phyloP scores from a whole-genome alignment of 1,140 invertebrate genomes.

The Trachelipus rathkii region DNA sequence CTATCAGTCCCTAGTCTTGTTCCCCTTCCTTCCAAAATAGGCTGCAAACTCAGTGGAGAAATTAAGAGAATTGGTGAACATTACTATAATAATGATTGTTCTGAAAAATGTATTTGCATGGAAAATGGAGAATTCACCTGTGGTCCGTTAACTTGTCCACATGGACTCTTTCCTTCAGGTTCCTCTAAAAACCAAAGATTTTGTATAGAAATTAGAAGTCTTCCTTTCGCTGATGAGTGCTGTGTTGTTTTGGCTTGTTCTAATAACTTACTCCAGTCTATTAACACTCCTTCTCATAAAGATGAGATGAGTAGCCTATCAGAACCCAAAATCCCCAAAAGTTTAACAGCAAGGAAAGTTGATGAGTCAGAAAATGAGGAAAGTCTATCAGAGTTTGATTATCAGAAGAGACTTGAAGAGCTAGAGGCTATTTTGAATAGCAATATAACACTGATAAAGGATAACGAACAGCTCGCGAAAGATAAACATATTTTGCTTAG shows the following conservation, averaged over 20 bases:
- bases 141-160: conserved; percentile 29
- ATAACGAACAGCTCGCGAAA: not conserved
- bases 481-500: not conserved
- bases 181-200: conserved; percentile 28
- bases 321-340: too few relatives aligned
- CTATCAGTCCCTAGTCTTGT: not conserved
- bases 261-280: conserved; percentile 27
- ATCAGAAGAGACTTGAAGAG: conserved; percentile 29
- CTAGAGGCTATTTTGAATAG: conserved; percentile 30
- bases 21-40: conserved; percentile 10
- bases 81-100: conserved; percentile 30
- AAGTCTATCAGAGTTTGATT: conserved; percentile 26
- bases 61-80: conserved; percentile 29
- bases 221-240: conserved; percentile 37
- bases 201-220: conserved; percentile 39
- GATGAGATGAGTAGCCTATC: not conserved
- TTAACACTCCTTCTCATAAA: not conserved
- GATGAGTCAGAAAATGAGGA: not conserved
- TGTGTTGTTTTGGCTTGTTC: conserved; percentile 41
- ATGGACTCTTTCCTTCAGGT: conserved; percentile 32
- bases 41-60: conserved; percentile 29
- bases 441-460: conserved; percentile 24
- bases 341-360: conserved; percentile 2
- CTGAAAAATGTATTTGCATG: conserved; percentile 33
- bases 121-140: conserved; percentile 35